Conservation (phyloP, 2,113 vertebrate genomes). For the Psophia crepitans region DNA sequence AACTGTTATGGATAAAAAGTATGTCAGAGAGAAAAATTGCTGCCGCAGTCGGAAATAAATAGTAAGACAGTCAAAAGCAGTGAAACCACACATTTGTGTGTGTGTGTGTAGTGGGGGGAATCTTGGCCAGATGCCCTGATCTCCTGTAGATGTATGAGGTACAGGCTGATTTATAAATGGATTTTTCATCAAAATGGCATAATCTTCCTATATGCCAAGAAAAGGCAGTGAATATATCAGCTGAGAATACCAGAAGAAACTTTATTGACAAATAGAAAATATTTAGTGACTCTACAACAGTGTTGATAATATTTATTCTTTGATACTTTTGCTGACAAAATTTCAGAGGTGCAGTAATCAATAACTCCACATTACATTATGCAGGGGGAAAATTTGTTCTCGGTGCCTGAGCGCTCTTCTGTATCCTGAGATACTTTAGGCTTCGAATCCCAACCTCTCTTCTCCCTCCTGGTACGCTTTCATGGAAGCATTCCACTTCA, state of each 20-base stretch:
- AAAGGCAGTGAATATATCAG: constrained; percentile 3
- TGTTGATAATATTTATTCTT: neutral
- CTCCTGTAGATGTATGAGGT: neutral
- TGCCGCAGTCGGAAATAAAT: constrained; percentile 30
- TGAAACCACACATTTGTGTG: neutral
- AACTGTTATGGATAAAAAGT: neutral
- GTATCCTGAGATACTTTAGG: neutral
- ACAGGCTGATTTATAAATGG: constrained; percentile 36
- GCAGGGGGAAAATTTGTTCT: neutral
- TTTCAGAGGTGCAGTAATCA: neutral
- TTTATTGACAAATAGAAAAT: neutral
- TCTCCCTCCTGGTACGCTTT: neutral
- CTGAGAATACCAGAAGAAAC: neutral
- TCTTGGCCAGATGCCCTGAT: neutral
- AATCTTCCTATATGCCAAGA: neutral
- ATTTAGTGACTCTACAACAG: neutral
- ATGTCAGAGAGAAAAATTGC: neutral
- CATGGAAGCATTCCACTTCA: neutral
- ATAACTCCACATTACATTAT: neutral
- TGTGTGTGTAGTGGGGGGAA: neutral
- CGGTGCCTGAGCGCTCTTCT: neutral
- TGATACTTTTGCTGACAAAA: neutral
- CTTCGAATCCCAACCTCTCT: neutral
- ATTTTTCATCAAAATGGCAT: constrained; percentile 44
- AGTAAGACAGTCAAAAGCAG: constrained; percentile 3